A percentile compares a stretch with the other conserved stretches of the same genome.
Evolutionary conservation across 2,888 invertebrate genomes (phyloP).

Genomic region (Rhimphoctona megacephalus): DNA sequence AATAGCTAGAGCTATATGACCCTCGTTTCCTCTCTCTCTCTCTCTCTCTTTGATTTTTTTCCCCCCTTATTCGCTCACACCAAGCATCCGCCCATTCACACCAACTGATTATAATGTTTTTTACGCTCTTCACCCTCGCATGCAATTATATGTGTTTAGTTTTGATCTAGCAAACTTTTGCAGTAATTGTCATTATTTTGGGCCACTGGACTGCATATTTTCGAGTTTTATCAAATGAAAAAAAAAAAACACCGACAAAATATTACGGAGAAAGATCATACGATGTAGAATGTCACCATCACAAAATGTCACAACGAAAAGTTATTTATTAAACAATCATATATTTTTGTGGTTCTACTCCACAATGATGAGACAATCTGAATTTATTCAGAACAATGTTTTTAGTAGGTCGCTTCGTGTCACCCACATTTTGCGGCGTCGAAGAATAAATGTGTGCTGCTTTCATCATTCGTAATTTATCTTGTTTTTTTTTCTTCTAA

Average conservation of each 20-base stretch:
- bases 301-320: too few species aligned
- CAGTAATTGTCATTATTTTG: not conserved
- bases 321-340: not conserved
- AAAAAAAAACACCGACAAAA: not conserved
- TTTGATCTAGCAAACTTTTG: not conserved
- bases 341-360: not conserved
- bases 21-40: not conserved
- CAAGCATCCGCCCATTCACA: conserved; percentile 40
- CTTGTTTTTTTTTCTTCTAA: not conserved
- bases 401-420: not conserved
- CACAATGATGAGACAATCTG: not conserved
- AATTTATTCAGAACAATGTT: not conserved
- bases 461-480: not conserved
- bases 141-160: not conserved
- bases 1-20: conserved; percentile 63
- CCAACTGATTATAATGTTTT: conserved; percentile 60
- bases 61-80: not conserved
- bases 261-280: too few species aligned
- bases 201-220: not conserved
- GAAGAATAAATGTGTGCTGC: not conserved
- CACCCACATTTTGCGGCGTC: not conserved
- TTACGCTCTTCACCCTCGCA: not conserved
- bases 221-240: not conserved
- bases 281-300: too few species aligned
- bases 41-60: not conserved